Evolutionary conservation across 1,140 invertebrate genomes (phyloP).

Genomic region (Daktulosphaira vitifoliae): DNA sequence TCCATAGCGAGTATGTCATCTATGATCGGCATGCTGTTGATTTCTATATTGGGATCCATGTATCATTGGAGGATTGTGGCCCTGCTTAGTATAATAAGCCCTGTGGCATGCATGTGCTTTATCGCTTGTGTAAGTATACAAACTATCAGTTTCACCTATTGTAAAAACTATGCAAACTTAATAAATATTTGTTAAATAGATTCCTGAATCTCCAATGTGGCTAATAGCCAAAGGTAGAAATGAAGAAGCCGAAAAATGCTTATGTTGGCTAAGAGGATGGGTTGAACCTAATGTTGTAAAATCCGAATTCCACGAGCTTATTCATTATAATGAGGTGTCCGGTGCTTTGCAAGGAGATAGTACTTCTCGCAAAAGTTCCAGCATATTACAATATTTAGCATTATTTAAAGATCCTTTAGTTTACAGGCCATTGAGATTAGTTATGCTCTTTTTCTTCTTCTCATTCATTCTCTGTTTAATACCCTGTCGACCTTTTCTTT

Average conservation of each 20-base stretch:
- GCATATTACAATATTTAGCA: neutral
- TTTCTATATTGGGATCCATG: slow-evolving; percentile 3
- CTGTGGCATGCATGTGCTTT: slow-evolving; percentile 33
- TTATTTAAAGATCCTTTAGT: neutral
- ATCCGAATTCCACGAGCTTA: slow-evolving; percentile 45
- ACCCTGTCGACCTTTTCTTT: neutral
- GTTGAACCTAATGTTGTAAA: slow-evolving; percentile 44
- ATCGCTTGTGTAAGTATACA: slow-evolving; percentile 12
- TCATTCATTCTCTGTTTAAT: neutral
- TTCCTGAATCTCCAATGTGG: slow-evolving; percentile 62
- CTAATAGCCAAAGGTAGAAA: slow-evolving; percentile 47
- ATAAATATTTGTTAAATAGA: slow-evolving; percentile 38
- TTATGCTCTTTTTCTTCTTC: neutral
- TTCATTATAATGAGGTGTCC: slow-evolving; percentile 37
- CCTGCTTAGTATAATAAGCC: slow-evolving; percentile 29
- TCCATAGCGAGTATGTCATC: neutral
- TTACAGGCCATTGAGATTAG: neutral
- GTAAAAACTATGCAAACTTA: too few relatives aligned
- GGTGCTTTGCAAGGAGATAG: neutral
- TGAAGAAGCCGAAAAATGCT: slow-evolving; percentile 45
- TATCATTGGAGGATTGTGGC: slow-evolving; percentile 31
- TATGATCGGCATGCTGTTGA: neutral
- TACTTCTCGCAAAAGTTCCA: too few relatives aligned
- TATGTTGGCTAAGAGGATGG: slow-evolving; percentile 50
- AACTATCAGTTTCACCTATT: too few relatives aligned